A percentile compares a stretch with the other conserved stretches of the same genome.
These are phyloP conservation scores for Crossaster papposus DNA, from an alignment of 53 echinoderm and acorn worm genomes.

Conservation along the genomic window DNA sequence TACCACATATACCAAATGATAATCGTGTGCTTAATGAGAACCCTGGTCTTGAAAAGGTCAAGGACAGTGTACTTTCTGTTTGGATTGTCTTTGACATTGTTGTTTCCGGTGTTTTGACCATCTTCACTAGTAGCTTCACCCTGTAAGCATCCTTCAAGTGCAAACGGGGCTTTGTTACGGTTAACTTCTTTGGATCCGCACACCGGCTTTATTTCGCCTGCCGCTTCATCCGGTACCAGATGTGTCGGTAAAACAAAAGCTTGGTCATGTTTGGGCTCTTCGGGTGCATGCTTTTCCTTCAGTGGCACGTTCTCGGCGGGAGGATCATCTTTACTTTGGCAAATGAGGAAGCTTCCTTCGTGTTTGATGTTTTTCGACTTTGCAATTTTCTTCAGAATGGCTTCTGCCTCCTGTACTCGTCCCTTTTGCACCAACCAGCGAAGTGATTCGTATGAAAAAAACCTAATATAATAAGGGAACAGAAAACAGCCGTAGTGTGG, in stretches of 20 bases:
- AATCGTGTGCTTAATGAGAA: slow-evolving; percentile 2
- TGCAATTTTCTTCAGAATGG: slow-evolving; percentile 59
- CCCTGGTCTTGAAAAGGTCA: slow-evolving; percentile 25
- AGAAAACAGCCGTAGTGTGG: too few species aligned
- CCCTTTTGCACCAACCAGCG: slow-evolving; percentile 75
- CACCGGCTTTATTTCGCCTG: neutral
- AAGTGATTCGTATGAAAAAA: slow-evolving; percentile 66
- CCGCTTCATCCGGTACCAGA: neutral
- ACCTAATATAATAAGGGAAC: neutral
- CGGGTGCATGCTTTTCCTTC: neutral
- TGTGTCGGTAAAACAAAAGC: neutral
- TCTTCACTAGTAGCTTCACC: too few species aligned
- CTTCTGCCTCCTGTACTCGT: slow-evolving; percentile 51
- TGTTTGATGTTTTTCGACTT: slow-evolving; percentile 29
- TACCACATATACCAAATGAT: slow-evolving; percentile 17
- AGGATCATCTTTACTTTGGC: neutral
- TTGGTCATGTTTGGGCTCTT: neutral
- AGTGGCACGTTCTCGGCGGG: neutral
- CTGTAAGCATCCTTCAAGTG: neutral
- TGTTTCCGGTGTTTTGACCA: neutral
- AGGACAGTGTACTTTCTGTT: neutral
- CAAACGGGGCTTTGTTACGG: neutral
- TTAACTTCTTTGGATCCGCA: neutral
- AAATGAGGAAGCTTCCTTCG: neutral
- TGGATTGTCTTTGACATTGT: neutral